Evolutionary conservation across 2,888 invertebrate genomes (phyloP).

Genomic region (Byasa hedistus): DNA sequence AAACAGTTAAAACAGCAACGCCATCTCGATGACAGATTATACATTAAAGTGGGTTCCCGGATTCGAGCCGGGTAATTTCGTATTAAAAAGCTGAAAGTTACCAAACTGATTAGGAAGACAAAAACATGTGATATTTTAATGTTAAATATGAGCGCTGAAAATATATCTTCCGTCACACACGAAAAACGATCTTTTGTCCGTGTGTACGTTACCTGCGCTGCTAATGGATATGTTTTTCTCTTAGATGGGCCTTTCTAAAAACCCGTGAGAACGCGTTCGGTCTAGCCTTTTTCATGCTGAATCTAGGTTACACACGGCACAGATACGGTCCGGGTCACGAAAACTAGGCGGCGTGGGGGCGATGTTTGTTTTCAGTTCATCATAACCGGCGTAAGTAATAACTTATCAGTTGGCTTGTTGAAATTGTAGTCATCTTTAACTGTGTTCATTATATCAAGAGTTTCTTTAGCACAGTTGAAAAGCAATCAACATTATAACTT

Average conservation of each 20-base stretch:
- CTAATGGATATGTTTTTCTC: slow-evolving; percentile 22
- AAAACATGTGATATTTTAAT: no score
- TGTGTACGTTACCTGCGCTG: slow-evolving; percentile 17
- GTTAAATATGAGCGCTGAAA: background rate
- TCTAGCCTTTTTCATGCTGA: slow-evolving; percentile 20
- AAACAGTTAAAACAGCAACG: no score
- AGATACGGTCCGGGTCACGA: slow-evolving; percentile 25
- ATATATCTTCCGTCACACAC: background rate
- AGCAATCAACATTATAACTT: background rate
- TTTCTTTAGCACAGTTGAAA: background rate
- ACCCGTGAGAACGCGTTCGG: slow-evolving; percentile 22
- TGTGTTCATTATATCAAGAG: no score
- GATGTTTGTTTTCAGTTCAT: slow-evolving; percentile 19
- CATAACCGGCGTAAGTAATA: slow-evolving; percentile 6
- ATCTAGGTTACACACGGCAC: slow-evolving; percentile 27
- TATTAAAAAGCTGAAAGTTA: no score
- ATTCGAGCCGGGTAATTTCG: no score
- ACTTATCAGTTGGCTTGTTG: background rate
- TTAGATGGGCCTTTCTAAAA: slow-evolving; percentile 10
- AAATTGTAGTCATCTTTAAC: no score
- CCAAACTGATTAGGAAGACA: no score
- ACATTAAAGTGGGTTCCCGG: no score
- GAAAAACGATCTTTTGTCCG: background rate
- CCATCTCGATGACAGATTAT: no score
- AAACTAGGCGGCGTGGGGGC: slow-evolving; percentile 5